phyloP scores from a whole-genome alignment of 2,888 invertebrate species.

The Apoda limacodes region DNA sequence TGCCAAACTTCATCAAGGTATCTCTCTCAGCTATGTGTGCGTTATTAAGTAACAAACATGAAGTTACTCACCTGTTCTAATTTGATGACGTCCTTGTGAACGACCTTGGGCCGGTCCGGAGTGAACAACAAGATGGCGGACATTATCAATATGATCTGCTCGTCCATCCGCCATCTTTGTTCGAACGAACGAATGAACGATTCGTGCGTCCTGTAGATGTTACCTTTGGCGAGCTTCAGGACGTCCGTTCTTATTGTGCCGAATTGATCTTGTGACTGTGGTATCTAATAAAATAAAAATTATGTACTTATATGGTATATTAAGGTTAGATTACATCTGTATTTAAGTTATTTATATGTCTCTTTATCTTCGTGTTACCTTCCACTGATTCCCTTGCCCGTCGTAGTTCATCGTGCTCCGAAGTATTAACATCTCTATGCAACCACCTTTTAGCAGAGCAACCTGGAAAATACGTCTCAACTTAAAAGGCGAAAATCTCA shows the following conservation, averaged over 20 bases:
- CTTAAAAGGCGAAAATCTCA: conserved; percentile 1
- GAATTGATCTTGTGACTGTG: conserved; percentile 80
- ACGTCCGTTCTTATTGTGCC: conserved; percentile 89
- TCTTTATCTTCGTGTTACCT: too few species aligned
- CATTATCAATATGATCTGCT: conserved; percentile 89
- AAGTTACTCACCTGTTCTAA: conserved; percentile 77
- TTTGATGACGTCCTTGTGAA: conserved; percentile 87
- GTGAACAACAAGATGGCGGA: conserved; percentile 93
- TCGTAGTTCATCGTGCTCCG: conserved; percentile 94
- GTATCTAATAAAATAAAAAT: too few species aligned
- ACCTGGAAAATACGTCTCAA: too few species aligned
- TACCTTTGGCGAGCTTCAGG: conserved; percentile 89
- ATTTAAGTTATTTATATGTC: conserved; percentile 2
- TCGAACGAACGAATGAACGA: conserved; percentile 88
- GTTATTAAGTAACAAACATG: neutral
- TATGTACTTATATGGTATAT: too few species aligned
- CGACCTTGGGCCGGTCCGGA: conserved; percentile 82
- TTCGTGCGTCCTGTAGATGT: conserved; percentile 88
- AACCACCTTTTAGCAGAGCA: conserved; percentile 88
- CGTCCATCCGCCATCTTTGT: conserved; percentile 86
- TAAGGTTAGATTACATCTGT: too few species aligned
- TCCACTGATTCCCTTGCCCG: conserved; percentile 90
- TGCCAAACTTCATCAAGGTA: too few species aligned
- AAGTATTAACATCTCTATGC: conserved; percentile 96
- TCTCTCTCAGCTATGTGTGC: too few species aligned